Evolutionary conservation across 1,140 invertebrate genomes (phyloP).

Genomic region (Phocides pigmalion): DNA sequence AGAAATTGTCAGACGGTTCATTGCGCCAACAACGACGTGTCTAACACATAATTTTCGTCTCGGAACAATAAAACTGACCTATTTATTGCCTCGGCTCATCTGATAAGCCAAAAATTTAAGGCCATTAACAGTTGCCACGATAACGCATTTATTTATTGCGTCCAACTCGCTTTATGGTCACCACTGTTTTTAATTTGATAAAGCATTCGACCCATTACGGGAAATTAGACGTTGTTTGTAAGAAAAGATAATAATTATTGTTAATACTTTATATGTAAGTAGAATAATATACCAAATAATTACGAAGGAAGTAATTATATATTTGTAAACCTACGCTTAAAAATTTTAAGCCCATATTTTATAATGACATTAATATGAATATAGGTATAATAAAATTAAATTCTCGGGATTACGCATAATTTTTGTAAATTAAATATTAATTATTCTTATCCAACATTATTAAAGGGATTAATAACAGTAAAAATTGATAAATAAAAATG

Average conservation of each 20-base stretch:
- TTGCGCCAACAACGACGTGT: slow-evolving; percentile 55
- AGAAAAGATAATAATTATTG: not conserved
- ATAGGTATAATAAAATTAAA: no score
- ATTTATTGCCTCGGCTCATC: slow-evolving; percentile 69
- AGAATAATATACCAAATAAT: no score
- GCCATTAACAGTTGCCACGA: slow-evolving; percentile 68
- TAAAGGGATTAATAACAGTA: no score
- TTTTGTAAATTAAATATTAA: no score
- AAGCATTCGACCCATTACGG: slow-evolving; percentile 35
- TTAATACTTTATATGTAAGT: not conserved
- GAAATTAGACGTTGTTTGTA: slow-evolving; percentile 25
- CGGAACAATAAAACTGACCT: slow-evolving; percentile 75
- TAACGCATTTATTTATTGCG: slow-evolving; percentile 52
- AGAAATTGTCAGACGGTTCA: slow-evolving; percentile 50
- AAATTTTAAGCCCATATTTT: no score
- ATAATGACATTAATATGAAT: no score
- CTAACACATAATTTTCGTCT: slow-evolving; percentile 63
- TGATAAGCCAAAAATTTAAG: slow-evolving; percentile 72
- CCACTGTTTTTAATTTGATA: slow-evolving; percentile 59
- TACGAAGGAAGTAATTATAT: no score
- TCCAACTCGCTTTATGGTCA: slow-evolving; percentile 37
- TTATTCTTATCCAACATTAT: no score
- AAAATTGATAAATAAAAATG: no score
- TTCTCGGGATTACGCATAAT: no score
- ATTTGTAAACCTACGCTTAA: no score